Conservation (phyloP, 1,140 invertebrate species). For the Polypedilum vanderplanki region DNA sequence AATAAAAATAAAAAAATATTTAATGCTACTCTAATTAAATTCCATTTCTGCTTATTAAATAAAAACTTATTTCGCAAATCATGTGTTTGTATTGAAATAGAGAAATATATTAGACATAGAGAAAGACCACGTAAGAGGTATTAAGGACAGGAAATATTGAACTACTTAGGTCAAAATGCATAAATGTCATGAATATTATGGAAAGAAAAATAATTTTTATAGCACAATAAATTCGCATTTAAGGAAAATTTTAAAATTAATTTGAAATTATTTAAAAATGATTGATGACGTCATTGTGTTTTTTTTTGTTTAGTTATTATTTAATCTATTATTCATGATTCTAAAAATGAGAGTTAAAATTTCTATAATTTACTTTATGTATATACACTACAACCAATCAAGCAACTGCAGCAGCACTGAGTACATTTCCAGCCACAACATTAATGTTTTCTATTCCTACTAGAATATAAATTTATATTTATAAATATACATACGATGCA, state of each 20-base stretch:
- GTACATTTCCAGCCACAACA: no score
- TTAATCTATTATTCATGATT: not conserved
- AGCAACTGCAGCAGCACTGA: no score
- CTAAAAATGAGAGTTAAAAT: not conserved
- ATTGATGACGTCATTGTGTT: not conserved
- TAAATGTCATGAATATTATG: no score
- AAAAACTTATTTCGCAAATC: not conserved
- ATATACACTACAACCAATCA: not conserved
- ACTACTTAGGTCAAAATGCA: not conserved
- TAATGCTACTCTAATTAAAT: conserved; percentile 1
- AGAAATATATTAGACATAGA: not conserved
- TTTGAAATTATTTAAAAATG: no score
- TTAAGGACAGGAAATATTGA: conserved; percentile 13
- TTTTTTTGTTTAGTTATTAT: not conserved
- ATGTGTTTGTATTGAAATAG: not conserved
- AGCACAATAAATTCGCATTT: no score
- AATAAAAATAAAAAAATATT: not conserved
- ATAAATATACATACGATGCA: not conserved
- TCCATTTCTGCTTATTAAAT: not conserved
- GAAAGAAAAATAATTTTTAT: no score
- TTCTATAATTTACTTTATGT: not conserved
- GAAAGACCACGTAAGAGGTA: not conserved
- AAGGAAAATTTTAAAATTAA: no score
- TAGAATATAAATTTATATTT: no score
- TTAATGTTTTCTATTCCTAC: no score